A percentile compares a stretch with the other conserved stretches of the same genome.
These are phyloP conservation scores for Chloroclystis v-ata DNA, from an alignment of 2,888 invertebrate species.

Conservation along the genomic window DNA sequence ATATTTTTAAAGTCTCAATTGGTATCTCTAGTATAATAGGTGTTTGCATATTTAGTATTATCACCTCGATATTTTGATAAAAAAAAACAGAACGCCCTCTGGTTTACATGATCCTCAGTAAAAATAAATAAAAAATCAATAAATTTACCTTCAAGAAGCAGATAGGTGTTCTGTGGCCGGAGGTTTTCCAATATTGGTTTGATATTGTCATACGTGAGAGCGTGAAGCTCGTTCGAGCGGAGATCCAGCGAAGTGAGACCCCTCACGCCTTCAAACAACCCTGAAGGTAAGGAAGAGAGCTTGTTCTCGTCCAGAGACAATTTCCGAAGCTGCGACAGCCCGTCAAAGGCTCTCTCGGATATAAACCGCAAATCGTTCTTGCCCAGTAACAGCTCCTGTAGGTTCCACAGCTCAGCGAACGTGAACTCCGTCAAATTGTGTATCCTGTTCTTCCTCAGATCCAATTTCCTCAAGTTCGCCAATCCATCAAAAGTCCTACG, in stretches of 20 bases:
- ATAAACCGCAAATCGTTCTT: slow-evolving; percentile 84
- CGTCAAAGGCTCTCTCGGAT: slow-evolving; percentile 86
- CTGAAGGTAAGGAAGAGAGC: slow-evolving; percentile 83
- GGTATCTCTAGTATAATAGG: too few relatives aligned
- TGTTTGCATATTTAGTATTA: too few relatives aligned
- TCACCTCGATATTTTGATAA: too few relatives aligned
- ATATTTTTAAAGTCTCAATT: too few relatives aligned
- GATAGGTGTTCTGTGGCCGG: slow-evolving; percentile 84
- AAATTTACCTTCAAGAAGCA: slow-evolving; percentile 84
- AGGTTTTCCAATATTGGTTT: slow-evolving; percentile 88
- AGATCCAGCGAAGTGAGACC: slow-evolving; percentile 86
- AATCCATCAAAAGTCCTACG: slow-evolving; percentile 88
- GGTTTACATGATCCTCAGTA: too few relatives aligned
- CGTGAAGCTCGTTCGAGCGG: slow-evolving; percentile 86
- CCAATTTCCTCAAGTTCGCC: slow-evolving; percentile 83
- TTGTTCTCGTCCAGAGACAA: slow-evolving; percentile 87
- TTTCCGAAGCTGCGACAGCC: slow-evolving; percentile 83
- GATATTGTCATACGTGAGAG: slow-evolving; percentile 86
- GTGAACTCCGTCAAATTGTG: slow-evolving; percentile 87
- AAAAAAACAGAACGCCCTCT: too few relatives aligned
- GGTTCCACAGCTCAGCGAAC: slow-evolving; percentile 86
- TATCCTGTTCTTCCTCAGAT: slow-evolving; percentile 85
- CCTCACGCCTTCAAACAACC: slow-evolving; percentile 84
- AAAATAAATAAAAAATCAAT: too few relatives aligned
- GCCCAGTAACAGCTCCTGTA: slow-evolving; percentile 83